These are phyloP conservation scores for Micromesistius poutassou DNA, from an alignment of 2,797 vertebrate species.

Conservation along the genomic window DNA sequence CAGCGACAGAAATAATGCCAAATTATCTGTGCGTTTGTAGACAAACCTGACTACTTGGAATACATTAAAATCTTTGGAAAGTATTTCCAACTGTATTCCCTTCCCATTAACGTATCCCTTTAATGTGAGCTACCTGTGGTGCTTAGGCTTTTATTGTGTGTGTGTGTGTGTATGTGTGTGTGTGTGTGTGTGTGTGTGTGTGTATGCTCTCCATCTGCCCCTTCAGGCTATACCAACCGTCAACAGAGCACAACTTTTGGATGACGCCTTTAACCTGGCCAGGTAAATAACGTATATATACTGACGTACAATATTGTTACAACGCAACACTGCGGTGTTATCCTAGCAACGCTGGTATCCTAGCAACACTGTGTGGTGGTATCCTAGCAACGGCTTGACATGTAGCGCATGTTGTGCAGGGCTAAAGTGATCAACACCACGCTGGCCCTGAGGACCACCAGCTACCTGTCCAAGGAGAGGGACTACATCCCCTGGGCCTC, in stretches of 20 bases:
- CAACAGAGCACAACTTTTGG: conserved; percentile 89
- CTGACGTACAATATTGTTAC: not conserved
- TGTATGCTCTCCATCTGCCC: conserved; percentile 19
- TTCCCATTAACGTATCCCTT: too few relatives aligned
- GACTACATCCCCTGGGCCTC: conserved; percentile 87
- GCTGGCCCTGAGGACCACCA: conserved; percentile 80
- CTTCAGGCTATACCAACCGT: conserved; percentile 78
- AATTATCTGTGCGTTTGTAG: not conserved
- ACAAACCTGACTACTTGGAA: too few relatives aligned
- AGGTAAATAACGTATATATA: conserved; percentile 66
- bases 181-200: not conserved
- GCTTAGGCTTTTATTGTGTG: not conserved
- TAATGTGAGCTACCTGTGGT: not conserved
- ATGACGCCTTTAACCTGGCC: conserved; percentile 87
- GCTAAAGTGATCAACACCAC: conserved; percentile 68
- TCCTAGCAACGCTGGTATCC: too few relatives aligned
- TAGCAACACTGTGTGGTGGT: too few relatives aligned
- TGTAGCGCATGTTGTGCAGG: conserved; percentile 60
- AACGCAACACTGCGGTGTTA: too few relatives aligned
- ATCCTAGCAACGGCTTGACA: not conserved
- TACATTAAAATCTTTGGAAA: too few relatives aligned
- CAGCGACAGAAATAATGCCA: not conserved
- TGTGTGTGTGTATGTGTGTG: conserved; percentile 1
- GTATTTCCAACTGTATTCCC: too few relatives aligned
- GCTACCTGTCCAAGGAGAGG: conserved; percentile 74